These are phyloP conservation scores for Rhodophaea formosa DNA, from an alignment of 2,888 invertebrate genomes.

Conservation along the genomic window DNA sequence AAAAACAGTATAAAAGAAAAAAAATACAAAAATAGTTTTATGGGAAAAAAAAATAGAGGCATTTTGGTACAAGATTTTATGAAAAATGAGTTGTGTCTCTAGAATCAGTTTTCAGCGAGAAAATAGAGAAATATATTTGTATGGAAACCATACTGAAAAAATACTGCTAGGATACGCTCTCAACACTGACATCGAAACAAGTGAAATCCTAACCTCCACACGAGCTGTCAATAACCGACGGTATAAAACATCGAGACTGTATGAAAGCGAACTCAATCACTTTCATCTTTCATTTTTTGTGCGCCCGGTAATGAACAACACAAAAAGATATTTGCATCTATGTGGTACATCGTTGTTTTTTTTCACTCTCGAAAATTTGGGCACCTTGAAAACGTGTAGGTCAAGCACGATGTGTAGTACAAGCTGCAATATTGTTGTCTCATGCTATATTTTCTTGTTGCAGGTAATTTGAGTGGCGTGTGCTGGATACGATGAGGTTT, in stretches of 20 bases:
- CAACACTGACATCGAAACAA: slow-evolving; percentile 53
- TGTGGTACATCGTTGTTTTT: slow-evolving; percentile 69
- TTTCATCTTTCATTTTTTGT: slow-evolving; percentile 67
- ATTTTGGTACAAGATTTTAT: too few relatives aligned
- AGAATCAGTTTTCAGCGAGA: too few relatives aligned
- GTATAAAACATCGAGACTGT: slow-evolving; percentile 30
- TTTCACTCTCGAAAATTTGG: slow-evolving; percentile 53
- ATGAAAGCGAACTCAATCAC: slow-evolving; percentile 72
- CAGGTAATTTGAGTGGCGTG: neutral
- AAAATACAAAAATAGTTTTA: too few relatives aligned
- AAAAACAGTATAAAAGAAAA: too few relatives aligned
- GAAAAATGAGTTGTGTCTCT: too few relatives aligned
- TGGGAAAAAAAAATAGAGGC: too few relatives aligned
- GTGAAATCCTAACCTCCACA: slow-evolving; percentile 50
- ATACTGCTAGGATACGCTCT: neutral
- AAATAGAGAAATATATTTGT: too few relatives aligned
- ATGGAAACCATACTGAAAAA: neutral
- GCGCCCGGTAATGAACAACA: slow-evolving; percentile 60
- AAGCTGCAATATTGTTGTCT: slow-evolving; percentile 32
- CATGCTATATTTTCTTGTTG: slow-evolving; percentile 3
- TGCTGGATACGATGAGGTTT: neutral
- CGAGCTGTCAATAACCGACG: slow-evolving; percentile 48
- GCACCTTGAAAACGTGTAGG: slow-evolving; percentile 45
- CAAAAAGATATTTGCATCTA: slow-evolving; percentile 74
- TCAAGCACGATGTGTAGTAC: slow-evolving; percentile 32